A percentile compares a stretch with the other conserved stretches of the same genome.
phyloP scores from a whole-genome alignment of 2,888 invertebrate genomes.

The Sarcophaga rosellei region DNA sequence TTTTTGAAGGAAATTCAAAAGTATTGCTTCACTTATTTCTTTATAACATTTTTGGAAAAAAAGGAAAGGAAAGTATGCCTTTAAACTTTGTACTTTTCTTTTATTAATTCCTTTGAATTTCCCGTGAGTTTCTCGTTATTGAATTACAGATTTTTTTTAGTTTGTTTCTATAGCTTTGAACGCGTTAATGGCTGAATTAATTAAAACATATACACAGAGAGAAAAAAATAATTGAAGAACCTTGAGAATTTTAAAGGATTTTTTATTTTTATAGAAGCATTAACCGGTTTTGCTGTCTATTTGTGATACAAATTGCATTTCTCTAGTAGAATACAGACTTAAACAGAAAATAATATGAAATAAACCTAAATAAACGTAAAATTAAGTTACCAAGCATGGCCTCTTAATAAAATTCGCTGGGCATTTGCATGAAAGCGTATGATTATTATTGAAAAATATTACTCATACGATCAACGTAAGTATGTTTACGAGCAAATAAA shows the following conservation, averaged over 20 bases:
- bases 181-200: background rate
- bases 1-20: too few relatives aligned
- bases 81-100: too few relatives aligned
- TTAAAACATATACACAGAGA: background rate
- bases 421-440: background rate
- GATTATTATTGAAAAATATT: background rate
- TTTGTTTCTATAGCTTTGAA: background rate
- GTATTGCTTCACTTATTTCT: too few relatives aligned
- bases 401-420: background rate
- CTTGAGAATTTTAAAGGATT: constrained; percentile 7
- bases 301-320: constrained; percentile 31
- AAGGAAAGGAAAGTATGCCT: too few relatives aligned
- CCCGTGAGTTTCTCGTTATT: too few relatives aligned
- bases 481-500: background rate
- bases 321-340: background rate
- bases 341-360: too few relatives aligned
- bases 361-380: too few relatives aligned
- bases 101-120: too few relatives aligned
- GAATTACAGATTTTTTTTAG: too few relatives aligned
- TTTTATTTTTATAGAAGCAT: constrained; percentile 5
- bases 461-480: background rate
- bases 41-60: too few relatives aligned
- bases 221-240: background rate
- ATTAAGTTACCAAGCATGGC: too few relatives aligned
- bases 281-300: background rate